These are phyloP conservation scores for Leptoclinus maculatus DNA, from an alignment of 2,797 vertebrate species.

Conservation along the genomic window DNA sequence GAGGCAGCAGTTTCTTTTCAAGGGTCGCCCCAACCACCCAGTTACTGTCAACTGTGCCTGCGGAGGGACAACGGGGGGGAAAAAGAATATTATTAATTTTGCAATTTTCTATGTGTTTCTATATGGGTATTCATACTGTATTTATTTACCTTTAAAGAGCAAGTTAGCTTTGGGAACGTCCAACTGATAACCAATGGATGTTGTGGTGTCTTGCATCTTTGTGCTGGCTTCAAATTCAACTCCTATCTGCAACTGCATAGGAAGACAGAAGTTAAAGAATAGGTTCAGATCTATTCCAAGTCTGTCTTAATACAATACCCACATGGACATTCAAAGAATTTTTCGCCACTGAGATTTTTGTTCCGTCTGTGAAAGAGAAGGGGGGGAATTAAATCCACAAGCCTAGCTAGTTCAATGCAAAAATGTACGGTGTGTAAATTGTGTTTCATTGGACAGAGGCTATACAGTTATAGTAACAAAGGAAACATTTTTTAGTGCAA, in stretches of 20 bases:
- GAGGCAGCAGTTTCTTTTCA: slow-evolving; percentile 92
- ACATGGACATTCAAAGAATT: not conserved
- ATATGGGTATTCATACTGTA: not conserved
- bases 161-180: slow-evolving; percentile 93
- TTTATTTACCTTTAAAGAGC: slow-evolving; percentile 90
- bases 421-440: not conserved
- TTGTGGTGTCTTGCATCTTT: slow-evolving; percentile 90
- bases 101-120: not conserved
- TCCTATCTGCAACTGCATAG: slow-evolving; percentile 89
- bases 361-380: not conserved
- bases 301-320: not conserved
- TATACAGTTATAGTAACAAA: not conserved
- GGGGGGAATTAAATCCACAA: not conserved
- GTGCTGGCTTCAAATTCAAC: slow-evolving; percentile 93
- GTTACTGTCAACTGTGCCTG: slow-evolving; percentile 93
- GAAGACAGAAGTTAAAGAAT: not conserved
- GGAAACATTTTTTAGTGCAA: not conserved
- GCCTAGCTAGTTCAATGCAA: not conserved
- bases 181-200: slow-evolving; percentile 92
- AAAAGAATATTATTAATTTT: not conserved
- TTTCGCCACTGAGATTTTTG: not conserved
- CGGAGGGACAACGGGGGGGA: not conserved
- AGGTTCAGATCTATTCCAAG: not conserved
- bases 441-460: not conserved
- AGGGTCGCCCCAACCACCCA: slow-evolving; percentile 93